These are phyloP conservation scores for Leucopsar rothschildi DNA, from an alignment of 2,113 vertebrate genomes.

Conservation along the genomic window DNA sequence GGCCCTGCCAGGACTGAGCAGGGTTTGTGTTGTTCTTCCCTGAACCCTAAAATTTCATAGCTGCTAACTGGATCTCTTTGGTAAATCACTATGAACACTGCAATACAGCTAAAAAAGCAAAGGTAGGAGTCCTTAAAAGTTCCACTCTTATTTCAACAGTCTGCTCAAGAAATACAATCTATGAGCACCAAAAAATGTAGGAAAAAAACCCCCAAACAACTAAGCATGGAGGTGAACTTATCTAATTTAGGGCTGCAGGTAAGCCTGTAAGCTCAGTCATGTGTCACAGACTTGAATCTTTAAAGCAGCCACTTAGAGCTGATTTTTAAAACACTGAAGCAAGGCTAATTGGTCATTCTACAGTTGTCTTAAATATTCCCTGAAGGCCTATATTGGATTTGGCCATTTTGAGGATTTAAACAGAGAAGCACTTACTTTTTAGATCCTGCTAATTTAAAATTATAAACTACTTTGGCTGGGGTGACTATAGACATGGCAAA, in stretches of 20 bases:
- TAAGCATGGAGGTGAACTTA: not conserved
- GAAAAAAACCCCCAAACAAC: rapidly evolving
- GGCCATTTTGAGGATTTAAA: not conserved
- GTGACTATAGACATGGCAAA: not conserved
- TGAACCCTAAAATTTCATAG: not conserved
- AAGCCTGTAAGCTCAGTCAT: not conserved
- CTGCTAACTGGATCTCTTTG: not conserved
- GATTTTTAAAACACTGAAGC: not conserved
- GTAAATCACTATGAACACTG: not conserved
- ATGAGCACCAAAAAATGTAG: not conserved
- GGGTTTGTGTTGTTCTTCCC: not conserved
- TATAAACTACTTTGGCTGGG: conserved; percentile 4
- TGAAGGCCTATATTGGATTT: not conserved
- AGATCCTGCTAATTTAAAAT: conserved; percentile 22
- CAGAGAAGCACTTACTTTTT: not conserved
- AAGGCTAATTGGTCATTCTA: not conserved
- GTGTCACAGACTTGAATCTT: not conserved
- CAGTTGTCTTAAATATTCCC: not conserved
- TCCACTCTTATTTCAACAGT: not conserved
- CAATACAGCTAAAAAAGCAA: not conserved
- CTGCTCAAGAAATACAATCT: not conserved
- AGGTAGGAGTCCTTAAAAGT: not conserved
- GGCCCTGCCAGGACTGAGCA: not conserved
- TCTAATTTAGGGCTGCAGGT: not conserved
- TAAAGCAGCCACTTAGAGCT: not conserved